A percentile compares a stretch with the other conserved stretches of the same genome.
Conservation (phyloP, 2,113 vertebrate genomes). For the Embiotoca jacksoni region DNA sequence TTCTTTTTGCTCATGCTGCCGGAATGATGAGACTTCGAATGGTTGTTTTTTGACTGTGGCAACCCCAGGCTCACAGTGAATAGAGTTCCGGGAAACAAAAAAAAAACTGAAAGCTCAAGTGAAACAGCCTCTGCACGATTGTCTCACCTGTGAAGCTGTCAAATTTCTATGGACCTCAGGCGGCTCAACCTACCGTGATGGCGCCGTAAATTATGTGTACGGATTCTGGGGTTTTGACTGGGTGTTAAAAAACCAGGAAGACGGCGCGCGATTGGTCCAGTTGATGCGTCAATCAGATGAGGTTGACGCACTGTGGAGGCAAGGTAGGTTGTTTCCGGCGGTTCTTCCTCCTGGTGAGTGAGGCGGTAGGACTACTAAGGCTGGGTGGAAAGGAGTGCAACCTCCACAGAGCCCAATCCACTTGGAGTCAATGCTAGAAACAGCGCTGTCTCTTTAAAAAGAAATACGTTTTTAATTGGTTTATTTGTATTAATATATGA, state of each 20-base stretch:
- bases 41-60: conserved; percentile 85
- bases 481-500: no score
- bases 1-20: conserved; percentile 90
- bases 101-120: conserved; percentile 79
- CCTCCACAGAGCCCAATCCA: background rate
- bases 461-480: no score
- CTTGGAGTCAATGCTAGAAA: background rate
- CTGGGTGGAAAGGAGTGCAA: background rate
- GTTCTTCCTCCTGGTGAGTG: conserved; percentile 58
- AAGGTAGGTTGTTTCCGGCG: conserved; percentile 49
- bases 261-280: conserved; percentile 51
- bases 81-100: conserved; percentile 71
- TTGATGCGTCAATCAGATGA: conserved; percentile 39
- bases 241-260: conserved; percentile 51
- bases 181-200: conserved; percentile 77
- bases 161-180: conserved; percentile 77
- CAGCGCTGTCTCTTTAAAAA: background rate
- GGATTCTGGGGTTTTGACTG: conserved; percentile 56
- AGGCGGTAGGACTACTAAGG: conserved; percentile 61
- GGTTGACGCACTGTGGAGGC: background rate
- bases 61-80: conserved; percentile 89
- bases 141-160: conserved; percentile 87
- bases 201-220: conserved; percentile 72
- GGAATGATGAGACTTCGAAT: conserved; percentile 84
- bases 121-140: conserved; percentile 79